Percentiles rank a stretch among this genome's conserved stretches.
These are phyloP conservation scores for Drosophila ficusphila DNA, from an alignment of 1,140 invertebrate genomes.

Conservation along the genomic window DNA sequence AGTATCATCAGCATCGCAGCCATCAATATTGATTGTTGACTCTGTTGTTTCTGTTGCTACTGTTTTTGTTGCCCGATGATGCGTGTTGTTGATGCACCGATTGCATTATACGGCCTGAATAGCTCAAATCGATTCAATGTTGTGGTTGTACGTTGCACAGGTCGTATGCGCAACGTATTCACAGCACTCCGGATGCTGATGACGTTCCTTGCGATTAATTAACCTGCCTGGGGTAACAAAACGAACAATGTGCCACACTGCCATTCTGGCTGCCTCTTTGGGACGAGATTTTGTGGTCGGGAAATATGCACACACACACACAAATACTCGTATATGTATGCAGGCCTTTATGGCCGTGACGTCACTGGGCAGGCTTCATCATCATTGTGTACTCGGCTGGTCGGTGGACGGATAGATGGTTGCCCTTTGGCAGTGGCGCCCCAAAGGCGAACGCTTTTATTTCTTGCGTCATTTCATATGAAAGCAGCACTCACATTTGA, in stretches of 20 bases:
- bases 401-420: slow-evolving; percentile 16
- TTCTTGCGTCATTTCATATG: slow-evolving; percentile 75
- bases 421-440: slow-evolving; percentile 60
- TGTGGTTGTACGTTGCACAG: slow-evolving; percentile 17
- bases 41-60: slow-evolving; percentile 8
- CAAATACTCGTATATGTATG: background rate
- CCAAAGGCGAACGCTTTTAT: slow-evolving; percentile 51
- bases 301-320: background rate
- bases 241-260: slow-evolving; percentile 12
- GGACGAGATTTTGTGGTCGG: slow-evolving; percentile 39
- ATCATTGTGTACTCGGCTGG: slow-evolving; percentile 25
- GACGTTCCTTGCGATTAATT: slow-evolving; percentile 58
- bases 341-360: slow-evolving; percentile 32
- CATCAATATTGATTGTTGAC: slow-evolving; percentile 46
- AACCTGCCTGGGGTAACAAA: slow-evolving; percentile 19
- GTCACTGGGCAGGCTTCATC: slow-evolving; percentile 41
- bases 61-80: slow-evolving; percentile 22
- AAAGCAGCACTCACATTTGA: slow-evolving; percentile 74
- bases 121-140: slow-evolving; percentile 18
- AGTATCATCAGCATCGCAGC: slow-evolving; percentile 5
- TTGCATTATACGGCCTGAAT: slow-evolving; percentile 49
- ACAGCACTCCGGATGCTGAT: slow-evolving; percentile 16
- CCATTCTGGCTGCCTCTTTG: slow-evolving; percentile 24
- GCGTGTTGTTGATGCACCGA: slow-evolving; percentile 54
- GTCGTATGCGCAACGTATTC: slow-evolving; percentile 52